A percentile compares a stretch with the other conserved stretches of the same genome.
These are phyloP conservation scores for Ceratotherium simum DNA, from an alignment of 2,113 vertebrate genomes.

Conservation along the genomic window DNA sequence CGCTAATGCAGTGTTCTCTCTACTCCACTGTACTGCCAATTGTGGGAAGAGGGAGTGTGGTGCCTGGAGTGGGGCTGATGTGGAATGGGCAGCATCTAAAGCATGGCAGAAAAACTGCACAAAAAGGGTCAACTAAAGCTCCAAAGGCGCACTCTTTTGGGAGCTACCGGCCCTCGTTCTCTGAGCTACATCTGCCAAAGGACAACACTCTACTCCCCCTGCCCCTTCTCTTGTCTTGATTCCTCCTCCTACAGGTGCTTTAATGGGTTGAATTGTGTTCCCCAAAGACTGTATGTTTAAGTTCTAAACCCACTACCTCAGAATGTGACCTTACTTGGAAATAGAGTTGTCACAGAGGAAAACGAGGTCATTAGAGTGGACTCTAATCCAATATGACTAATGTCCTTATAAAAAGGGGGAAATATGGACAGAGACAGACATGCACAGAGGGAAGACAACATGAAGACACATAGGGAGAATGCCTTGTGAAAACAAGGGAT, in stretches of 20 bases:
- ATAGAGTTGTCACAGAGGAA: not conserved
- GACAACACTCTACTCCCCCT: too few species aligned
- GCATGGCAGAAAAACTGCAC: not conserved
- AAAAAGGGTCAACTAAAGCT: not conserved
- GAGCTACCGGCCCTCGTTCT: not conserved
- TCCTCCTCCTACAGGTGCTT: not conserved
- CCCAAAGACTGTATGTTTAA: not conserved
- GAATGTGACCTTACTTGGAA: not conserved
- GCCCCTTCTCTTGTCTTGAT: not conserved
- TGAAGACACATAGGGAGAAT: not conserved
- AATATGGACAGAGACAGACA: not conserved
- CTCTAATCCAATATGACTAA: not conserved
- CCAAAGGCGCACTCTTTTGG: not conserved
- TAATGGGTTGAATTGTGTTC: not conserved
- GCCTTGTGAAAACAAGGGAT: not conserved
- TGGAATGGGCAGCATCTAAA: not conserved
- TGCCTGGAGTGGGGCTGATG: not conserved
- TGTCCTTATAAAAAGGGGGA: not conserved
- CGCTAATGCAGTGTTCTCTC: not conserved
- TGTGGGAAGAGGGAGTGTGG: not conserved
- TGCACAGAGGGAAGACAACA: rapidly evolving
- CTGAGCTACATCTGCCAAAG: not conserved
- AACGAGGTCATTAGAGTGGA: not conserved
- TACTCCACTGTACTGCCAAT: not conserved
- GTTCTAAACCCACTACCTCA: not conserved